Base-by-base conservation (phyloP, 2,113 vertebrate genomes). In the Tympanuchus pallidicinctus region DNA sequence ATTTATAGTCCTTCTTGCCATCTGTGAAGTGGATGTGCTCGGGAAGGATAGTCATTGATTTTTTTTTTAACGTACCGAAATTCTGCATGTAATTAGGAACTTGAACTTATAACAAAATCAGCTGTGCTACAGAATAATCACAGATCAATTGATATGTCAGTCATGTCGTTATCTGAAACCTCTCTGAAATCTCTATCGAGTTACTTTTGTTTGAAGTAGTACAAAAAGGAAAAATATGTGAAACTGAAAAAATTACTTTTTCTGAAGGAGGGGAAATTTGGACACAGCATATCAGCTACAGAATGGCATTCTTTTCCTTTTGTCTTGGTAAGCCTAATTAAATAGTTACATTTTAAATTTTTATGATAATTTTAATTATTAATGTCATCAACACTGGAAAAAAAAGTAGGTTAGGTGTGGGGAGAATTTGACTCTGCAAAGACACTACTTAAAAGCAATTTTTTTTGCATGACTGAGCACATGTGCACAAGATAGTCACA, bases 291-390 rank as follows among this genome's bases (percentile, higher is more conserved):
- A 57, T 60, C 65, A 88, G 60, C 22, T 80, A 40, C 42, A 82
- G 43, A 77, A 84, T 30, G 14, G 34, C 14, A 59, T 94, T 95
- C 30, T 82, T 19, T 60, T 78, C 70, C 38, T 91, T 93, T 94
- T 89, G 72, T 60, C 45, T 45, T 0, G 0, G 22, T 85, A 92
- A 91, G 64, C 28, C 14, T 89, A 82, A 92, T 95, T 93, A 96
- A 96, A 88, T 89, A 36, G 80, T 59, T 90, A 64, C 21, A 82
- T 43, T 85, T 93, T 96, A 25, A 96, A 95, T 95, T 93, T 72
- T 94, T 74, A 88, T 64, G 89, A 89, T 72, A 71, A 75, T 59
- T 79, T 92, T 87, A 94, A 90, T 84, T 93, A 70, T 95, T 94
- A 92, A 91, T 79, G 61, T 61, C 76, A 76, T 80, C 89, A 77